Evolutionary conservation across 2,113 vertebrate genomes (phyloP), one percentile per base, ranked within the genome.

Genomic region (Phylloscopus trochiloides): DNA sequence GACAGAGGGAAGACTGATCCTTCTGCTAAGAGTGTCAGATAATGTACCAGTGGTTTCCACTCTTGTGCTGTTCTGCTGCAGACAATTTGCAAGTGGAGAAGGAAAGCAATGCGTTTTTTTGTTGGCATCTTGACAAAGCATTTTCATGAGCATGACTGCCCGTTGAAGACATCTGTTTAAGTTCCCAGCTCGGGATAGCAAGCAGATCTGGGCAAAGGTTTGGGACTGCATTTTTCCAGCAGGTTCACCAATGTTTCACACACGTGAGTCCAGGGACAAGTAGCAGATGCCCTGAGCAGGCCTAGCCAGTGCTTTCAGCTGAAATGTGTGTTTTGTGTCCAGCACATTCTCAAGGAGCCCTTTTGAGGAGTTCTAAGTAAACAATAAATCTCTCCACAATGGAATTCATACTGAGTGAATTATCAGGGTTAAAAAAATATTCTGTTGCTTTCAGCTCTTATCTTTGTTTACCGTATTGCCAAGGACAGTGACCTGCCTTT

Each of bases 381-480:
- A 96, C 78, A 96, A 70, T 78, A 88, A 86, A 93, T 88, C 70
- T 77, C 73, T 83, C 57, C 55, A 86, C 91, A 80, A 78, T 86
- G 92, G 95, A 96, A 97, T 97, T 97, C 94, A 96, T 96, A 91
- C 94, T 34, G 21, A 95, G 94, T 72, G 92, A 97, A 96, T 93
- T 95, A 95, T 90, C 83, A 77, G 82, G 79, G 91, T 97, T 96
- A 96, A 96, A 97, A 97, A 97, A 97, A 97, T 97, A 97, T 90
- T 96, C 96, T n/a, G 22, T 94, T 70, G 88, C 97, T 96, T 93
- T 90, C 71, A 93, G 95, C 77, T 94, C 96, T 98, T 98, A 98
- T 98, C 97, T 98, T 94, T 98, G 96, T 98, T 97, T 97, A 97
- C 95, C 34, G 14, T 91, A 87, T 97, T 73, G 1, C 85, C 94